Conservation (phyloP, 2,888 invertebrate genomes). For the Drosophila histrio region DNA sequence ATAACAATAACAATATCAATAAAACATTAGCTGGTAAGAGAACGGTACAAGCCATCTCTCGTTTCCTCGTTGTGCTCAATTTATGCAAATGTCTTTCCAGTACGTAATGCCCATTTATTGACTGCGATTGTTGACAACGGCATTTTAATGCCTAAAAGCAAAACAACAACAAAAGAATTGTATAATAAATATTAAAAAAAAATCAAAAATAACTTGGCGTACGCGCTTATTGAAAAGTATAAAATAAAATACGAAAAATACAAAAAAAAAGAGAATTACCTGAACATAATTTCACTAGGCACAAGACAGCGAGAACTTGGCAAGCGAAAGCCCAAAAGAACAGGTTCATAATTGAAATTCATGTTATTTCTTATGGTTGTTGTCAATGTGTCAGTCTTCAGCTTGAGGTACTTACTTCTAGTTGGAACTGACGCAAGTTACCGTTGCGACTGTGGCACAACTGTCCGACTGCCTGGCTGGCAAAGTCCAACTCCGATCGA, state of each 20-base stretch:
- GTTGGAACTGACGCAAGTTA: constrained; percentile 52
- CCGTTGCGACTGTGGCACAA: constrained; percentile 50
- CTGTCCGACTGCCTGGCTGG: constrained; percentile 3
- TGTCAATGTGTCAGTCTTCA: constrained; percentile 57
- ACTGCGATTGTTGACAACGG: constrained; percentile 67
- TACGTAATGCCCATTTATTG: constrained; percentile 74
- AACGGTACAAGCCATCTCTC: constrained; percentile 5
- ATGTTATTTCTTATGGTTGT: constrained; percentile 54
- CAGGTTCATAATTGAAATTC: constrained; percentile 81
- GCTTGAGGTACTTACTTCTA: constrained; percentile 37
- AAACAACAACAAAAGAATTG: not conserved
- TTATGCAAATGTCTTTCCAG: constrained; percentile 62
- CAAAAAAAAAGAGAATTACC: constrained; percentile 39
- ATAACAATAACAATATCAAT: constrained; percentile 53
- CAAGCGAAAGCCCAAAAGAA: constrained; percentile 66
- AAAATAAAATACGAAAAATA: constrained; percentile 28
- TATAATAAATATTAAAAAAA: constrained; percentile 9
- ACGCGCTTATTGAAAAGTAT: constrained; percentile 53
- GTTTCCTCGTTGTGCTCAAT: constrained; percentile 49
- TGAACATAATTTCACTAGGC: constrained; percentile 65
- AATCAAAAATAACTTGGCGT: constrained; percentile 68
- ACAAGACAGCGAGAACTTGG: constrained; percentile 18
- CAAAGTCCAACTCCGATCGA: constrained; percentile 51
- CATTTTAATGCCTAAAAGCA: constrained; percentile 63
- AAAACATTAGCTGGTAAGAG: constrained; percentile 29